Evolutionary conservation across 2,113 vertebrate species (phyloP).

Genomic region (Carassius carassius): DNA sequence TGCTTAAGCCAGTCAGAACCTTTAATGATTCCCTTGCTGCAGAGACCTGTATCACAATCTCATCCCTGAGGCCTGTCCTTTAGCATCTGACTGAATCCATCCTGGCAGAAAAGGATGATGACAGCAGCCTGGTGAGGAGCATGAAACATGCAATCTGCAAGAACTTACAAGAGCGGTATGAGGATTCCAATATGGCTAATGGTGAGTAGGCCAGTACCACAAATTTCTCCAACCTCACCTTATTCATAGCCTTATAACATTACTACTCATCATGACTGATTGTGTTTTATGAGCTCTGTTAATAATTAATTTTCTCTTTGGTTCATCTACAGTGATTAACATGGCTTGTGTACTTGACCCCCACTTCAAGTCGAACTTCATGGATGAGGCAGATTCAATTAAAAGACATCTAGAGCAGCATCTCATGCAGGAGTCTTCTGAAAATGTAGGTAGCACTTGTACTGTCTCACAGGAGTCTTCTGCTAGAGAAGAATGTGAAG

Average conservation of each 20-base stretch:
- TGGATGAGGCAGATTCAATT: neutral
- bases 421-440: too few relatives aligned
- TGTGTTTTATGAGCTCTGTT: neutral
- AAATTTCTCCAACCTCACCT: neutral
- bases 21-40: slow-evolving; percentile 28
- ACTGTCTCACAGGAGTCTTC: neutral
- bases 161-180: too few relatives aligned
- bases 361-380: neutral
- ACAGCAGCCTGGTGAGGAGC: too few relatives aligned
- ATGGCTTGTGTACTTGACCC: neutral
- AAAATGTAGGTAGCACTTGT: neutral
- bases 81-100: too few relatives aligned
- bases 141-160: too few relatives aligned
- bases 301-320: neutral
- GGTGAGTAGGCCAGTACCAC: neutral
- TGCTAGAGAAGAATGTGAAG: neutral
- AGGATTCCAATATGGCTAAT: neutral
- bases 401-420: neutral
- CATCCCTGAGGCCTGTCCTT: neutral
- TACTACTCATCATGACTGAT: neutral
- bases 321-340: neutral
- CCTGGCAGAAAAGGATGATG: too few relatives aligned
- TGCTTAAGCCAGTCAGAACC: slow-evolving; percentile 22
- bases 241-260: neutral
- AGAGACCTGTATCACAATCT: neutral